Evolutionary conservation across 2,888 invertebrate species (phyloP).

Genomic region (Polymixis lichenea): DNA sequence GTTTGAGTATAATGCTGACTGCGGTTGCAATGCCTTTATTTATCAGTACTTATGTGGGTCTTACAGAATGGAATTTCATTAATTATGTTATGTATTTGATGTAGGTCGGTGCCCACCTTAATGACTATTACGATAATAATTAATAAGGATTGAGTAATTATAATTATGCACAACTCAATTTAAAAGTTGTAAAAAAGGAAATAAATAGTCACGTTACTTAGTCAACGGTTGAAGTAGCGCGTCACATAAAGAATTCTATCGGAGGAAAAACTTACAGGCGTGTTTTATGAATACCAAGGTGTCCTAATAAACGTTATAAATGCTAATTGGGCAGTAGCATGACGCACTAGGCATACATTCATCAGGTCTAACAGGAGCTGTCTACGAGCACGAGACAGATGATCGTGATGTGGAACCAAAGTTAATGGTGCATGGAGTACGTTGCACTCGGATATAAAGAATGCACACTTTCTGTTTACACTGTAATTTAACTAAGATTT

Average conservation of each 20-base stretch:
- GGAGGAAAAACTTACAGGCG: conserved; percentile 41
- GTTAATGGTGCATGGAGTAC: conserved; percentile 87
- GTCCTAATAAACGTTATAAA: conserved; percentile 65
- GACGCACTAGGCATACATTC: conserved; percentile 54
- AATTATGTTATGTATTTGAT: conserved; percentile 58
- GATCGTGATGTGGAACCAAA: conserved; percentile 80
- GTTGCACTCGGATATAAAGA: conserved; percentile 78
- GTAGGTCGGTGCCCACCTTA: conserved; percentile 47
- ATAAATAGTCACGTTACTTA: conserved; percentile 32
- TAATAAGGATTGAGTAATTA: conserved; percentile 45
- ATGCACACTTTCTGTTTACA: conserved; percentile 75
- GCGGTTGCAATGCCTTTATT: conserved; percentile 71
- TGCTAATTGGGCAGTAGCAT: conserved; percentile 65
- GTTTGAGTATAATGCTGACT: conserved; percentile 66
- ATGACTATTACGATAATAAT: conserved; percentile 44
- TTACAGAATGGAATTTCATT: conserved; percentile 61
- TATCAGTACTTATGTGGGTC: conserved; percentile 49
- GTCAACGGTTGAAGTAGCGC: conserved; percentile 31
- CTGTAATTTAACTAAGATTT: conserved; percentile 52
- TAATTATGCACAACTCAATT: conserved; percentile 38
- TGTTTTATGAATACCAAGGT: conserved; percentile 55
- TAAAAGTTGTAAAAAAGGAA: conserved; percentile 28
- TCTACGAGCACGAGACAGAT: conserved; percentile 64
- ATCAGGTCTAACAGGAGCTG: conserved; percentile 60
- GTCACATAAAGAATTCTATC: conserved; percentile 46